A percentile compares a stretch with the other conserved stretches of the same genome.
phyloP scores from a whole-genome alignment of 2,113 vertebrate genomes.

The Tapirus terrestris region DNA sequence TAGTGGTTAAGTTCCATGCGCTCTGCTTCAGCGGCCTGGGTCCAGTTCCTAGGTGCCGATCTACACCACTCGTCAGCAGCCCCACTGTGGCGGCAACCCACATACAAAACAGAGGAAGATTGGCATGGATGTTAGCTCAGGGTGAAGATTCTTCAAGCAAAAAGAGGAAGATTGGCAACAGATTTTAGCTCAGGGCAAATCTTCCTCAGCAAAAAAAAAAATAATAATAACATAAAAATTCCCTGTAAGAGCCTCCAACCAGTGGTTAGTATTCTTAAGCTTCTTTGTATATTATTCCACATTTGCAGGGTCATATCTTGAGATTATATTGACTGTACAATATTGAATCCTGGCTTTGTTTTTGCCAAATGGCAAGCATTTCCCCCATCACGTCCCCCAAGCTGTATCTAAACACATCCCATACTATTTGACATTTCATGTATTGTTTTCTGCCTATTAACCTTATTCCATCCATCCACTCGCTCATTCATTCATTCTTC shows the following conservation, averaged over 20 bases:
- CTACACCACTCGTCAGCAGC: too few relatives aligned
- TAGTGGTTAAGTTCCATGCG: too few relatives aligned
- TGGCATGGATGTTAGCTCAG: too few relatives aligned
- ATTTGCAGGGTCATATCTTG: background rate
- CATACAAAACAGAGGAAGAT: too few relatives aligned
- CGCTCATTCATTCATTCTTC: background rate
- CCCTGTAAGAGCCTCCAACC: background rate
- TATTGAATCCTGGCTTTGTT: background rate
- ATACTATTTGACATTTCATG: background rate
- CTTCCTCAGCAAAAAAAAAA: background rate
- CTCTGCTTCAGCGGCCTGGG: too few relatives aligned
- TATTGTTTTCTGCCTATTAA: background rate
- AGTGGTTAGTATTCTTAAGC: background rate
- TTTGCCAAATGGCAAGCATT: conserved; percentile 14
- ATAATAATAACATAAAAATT: background rate
- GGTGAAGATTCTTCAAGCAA: too few relatives aligned
- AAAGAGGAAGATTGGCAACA: too few relatives aligned
- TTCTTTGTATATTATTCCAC: background rate
- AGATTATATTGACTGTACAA: background rate
- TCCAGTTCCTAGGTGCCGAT: too few relatives aligned
- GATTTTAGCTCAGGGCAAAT: too few relatives aligned
- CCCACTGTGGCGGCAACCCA: too few relatives aligned
- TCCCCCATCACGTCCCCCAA: background rate
- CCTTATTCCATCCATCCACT: background rate
- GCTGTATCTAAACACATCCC: background rate